These are phyloP conservation scores for Axea sp. DNA, from an alignment of 2,888 invertebrate species.

Conservation along the genomic window DNA sequence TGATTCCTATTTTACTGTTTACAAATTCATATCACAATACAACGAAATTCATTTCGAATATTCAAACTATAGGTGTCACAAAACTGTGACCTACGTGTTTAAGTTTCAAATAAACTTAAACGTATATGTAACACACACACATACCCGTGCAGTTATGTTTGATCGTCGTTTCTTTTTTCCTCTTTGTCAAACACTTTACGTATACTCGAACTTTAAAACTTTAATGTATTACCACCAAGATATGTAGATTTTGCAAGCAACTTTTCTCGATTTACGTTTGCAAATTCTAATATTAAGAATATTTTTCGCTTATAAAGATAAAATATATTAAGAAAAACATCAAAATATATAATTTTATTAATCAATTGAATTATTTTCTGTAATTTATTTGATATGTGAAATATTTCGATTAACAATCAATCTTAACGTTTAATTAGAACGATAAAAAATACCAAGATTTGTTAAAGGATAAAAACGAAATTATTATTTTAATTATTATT, in stretches of 20 bases:
- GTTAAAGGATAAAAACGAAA: no score
- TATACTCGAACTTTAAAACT: slow-evolving; percentile 20
- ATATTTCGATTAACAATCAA: no score
- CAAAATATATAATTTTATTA: no score
- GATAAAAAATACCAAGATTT: no score
- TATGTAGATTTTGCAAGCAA: slow-evolving; percentile 25
- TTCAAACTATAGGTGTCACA: background rate
- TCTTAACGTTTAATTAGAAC: no score
- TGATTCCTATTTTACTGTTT: no score
- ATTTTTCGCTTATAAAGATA: slow-evolving; percentile 26
- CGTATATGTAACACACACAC: no score
- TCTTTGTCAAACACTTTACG: slow-evolving; percentile 3
- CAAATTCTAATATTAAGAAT: slow-evolving; percentile 29
- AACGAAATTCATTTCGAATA: slow-evolving; percentile 1
- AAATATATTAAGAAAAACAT: slow-evolving; percentile 17
- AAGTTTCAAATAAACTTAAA: slow-evolving; percentile 18
- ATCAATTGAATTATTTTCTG: no score
- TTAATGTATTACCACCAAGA: slow-evolving; percentile 24
- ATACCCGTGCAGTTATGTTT: slow-evolving; percentile 14
- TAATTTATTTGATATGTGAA: no score
- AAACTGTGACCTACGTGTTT: slow-evolving; percentile 4
- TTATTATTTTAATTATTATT: no score
- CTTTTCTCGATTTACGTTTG: slow-evolving; percentile 28
- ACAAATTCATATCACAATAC: slow-evolving; percentile 1
- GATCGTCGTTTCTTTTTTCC: slow-evolving; percentile 16